Evolutionary conservation across 23 tunicate species (phyloP).

Genomic region (Phallusia fumigata): DNA sequence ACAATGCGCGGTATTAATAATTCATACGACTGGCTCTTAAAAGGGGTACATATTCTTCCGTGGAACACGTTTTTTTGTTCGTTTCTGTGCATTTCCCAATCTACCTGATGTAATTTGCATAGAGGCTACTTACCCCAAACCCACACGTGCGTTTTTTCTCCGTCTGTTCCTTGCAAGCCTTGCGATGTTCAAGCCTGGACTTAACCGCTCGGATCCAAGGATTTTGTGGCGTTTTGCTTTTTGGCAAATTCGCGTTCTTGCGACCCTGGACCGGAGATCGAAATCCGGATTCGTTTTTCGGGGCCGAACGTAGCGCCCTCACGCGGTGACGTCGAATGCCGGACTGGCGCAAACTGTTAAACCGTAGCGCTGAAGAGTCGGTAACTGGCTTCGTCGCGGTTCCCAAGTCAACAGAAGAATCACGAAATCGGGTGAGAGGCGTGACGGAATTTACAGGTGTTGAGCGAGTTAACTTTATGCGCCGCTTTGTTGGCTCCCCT

Average conservation of each 20-base stretch:
- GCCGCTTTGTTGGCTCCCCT: background rate
- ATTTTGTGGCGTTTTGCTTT: background rate
- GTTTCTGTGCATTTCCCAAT: background rate
- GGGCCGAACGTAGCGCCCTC: slow-evolving; percentile 5
- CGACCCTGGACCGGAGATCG: background rate
- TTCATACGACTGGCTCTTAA: too few relatives aligned
- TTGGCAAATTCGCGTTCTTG: background rate
- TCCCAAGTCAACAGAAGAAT: background rate
- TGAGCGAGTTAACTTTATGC: background rate
- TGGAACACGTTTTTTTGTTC: background rate
- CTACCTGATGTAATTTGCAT: background rate
- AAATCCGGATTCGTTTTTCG: background rate
- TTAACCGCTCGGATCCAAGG: background rate
- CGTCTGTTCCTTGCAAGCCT: slow-evolving; percentile 2
- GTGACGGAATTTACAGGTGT: background rate
- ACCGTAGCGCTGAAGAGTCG: background rate
- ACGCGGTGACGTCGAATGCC: slow-evolving; percentile 15
- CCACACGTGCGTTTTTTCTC: slow-evolving; percentile 5
- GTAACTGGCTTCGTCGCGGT: background rate
- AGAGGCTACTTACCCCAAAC: background rate
- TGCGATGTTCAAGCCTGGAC: slow-evolving; percentile 6
- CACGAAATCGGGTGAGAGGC: background rate
- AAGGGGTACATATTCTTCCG: too few relatives aligned
- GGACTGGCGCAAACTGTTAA: slow-evolving; percentile 1
- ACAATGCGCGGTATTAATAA: too few relatives aligned